Base-by-base conservation (phyloP, 2,888 invertebrate genomes). In the Yponomeuta plumbellus region DNA sequence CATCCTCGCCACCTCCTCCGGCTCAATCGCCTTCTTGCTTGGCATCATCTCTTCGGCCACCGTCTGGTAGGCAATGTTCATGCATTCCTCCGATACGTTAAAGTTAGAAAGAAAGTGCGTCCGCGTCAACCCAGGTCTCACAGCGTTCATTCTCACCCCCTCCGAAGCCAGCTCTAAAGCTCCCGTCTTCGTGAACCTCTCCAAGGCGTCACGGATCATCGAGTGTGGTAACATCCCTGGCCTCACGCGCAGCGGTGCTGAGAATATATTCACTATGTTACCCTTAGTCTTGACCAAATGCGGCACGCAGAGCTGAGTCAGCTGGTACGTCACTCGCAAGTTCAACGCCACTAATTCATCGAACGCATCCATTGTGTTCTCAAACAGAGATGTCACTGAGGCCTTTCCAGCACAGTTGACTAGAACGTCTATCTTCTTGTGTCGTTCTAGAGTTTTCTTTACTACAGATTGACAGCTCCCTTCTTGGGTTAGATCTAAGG, bases 131-230 rank as follows among this genome's bases (percentile, higher is more conserved):
- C 85, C 86, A 1, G 86, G 83, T 23, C 84, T 71, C 0, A 86
- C 85, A 1, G 84, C 84, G 61, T 85, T 86, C 79, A 86, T 84
- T 64, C 83, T 75, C 0, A 86, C 75, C 0, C 84, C 85, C 67
- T 82, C 84, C 0, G 75, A 72, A 0, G 78, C 79, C n/a, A 85
- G 67, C 68, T 86, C 86, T 8, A 81, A 69, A 1, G 81, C 81
- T 2, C 81, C 84, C 0, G 80, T 74, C 61, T 78, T 80, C 0
- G 85, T 85, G 67, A 86, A 85, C 26, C 76, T 74, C 59, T 84
- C 81, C 66, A 85, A 58, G 0, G 84, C 85, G 56, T 82, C 81
- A 67, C 74, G 71, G 11, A 81, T 76, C 80, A 85, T 84, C 0
- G 76, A 74, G 34, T 76, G 80, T 0, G 80, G 78, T 22, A 83